These are phyloP conservation scores for Rhinogobius similis DNA, from an alignment of 2,113 vertebrate genomes.

Conservation along the genomic window DNA sequence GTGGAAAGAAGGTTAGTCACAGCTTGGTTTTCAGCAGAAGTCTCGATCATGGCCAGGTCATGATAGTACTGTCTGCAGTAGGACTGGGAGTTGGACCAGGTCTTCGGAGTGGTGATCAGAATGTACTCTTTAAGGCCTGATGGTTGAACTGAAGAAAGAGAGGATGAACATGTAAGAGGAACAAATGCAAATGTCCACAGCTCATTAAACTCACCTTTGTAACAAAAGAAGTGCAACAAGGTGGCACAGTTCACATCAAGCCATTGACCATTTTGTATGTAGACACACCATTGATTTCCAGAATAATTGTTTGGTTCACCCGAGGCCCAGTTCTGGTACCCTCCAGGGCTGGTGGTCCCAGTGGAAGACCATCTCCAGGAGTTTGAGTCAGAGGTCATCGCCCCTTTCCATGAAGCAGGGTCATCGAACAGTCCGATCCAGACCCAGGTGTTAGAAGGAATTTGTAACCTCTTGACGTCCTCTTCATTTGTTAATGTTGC, in stretches of 20 bases:
- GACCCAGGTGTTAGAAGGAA: neutral
- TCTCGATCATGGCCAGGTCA: slow-evolving; percentile 3
- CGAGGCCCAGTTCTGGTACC: neutral
- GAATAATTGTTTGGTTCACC: neutral
- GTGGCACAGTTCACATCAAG: neutral
- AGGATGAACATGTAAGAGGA: neutral
- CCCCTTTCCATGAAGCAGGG: neutral
- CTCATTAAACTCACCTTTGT: neutral
- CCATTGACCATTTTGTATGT: neutral
- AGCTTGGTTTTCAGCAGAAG: neutral
- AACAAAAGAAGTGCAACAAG: neutral
- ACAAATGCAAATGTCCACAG: neutral
- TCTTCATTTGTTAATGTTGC: too few relatives aligned
- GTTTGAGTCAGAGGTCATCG: too few relatives aligned
- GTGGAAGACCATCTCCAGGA: slow-evolving; percentile 12
- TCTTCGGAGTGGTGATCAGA: neutral
- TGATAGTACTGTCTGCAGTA: slow-evolving; percentile 3
- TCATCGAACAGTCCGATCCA: slow-evolving; percentile 11
- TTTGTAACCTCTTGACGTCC: slow-evolving; percentile 1
- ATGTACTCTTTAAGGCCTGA: neutral
- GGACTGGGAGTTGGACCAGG: neutral
- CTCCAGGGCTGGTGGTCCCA: neutral
- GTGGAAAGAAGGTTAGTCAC: neutral
- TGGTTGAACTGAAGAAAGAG: neutral
- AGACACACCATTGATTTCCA: neutral